Percentiles rank a stretch among this genome's conserved stretches.
Conservation (phyloP, 92 coral and sea anemone species). For the Palythoa caribaeorum region DNA sequence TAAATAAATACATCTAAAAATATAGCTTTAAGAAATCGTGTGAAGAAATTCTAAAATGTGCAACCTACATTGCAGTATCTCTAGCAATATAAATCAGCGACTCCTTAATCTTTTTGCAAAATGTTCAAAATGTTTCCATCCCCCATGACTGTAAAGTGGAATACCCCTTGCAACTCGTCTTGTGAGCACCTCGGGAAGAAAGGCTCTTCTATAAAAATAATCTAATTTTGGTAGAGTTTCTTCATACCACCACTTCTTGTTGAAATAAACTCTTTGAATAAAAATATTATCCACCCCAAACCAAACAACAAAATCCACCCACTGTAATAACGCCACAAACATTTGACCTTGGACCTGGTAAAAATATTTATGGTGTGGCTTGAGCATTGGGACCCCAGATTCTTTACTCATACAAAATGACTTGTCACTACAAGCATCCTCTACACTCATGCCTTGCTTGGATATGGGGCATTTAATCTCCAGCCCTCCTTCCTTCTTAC, state of each 20-base stretch:
- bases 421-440: conserved; percentile 55
- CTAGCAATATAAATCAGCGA: background rate
- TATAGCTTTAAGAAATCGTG: background rate
- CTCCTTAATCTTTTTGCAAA: conserved; percentile 6
- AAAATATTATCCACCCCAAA: conserved; percentile 45
- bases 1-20: background rate
- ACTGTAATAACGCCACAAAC: conserved; percentile 52
- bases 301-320: conserved; percentile 74
- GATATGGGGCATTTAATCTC: conserved; percentile 68
- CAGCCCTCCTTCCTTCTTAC: conserved; percentile 61
- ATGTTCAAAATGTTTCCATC: conserved; percentile 53
- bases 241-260: conserved; percentile 31
- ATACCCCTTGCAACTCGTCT: conserved; percentile 50
- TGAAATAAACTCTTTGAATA: conserved; percentile 29
- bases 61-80: conserved; percentile 9
- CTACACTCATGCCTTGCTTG: conserved; percentile 55
- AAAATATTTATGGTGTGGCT: conserved; percentile 36
- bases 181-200: conserved; percentile 49
- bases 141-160: conserved; percentile 56
- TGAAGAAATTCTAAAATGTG: background rate
- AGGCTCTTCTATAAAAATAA: conserved; percentile 58
- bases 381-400: conserved; percentile 11
- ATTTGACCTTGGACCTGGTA: conserved; percentile 76
- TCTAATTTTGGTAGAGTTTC: conserved; percentile 49
- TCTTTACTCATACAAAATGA: conserved; percentile 22